phyloP scores from a whole-genome alignment of 2,888 invertebrate species.

The Lucinisca nassula region DNA sequence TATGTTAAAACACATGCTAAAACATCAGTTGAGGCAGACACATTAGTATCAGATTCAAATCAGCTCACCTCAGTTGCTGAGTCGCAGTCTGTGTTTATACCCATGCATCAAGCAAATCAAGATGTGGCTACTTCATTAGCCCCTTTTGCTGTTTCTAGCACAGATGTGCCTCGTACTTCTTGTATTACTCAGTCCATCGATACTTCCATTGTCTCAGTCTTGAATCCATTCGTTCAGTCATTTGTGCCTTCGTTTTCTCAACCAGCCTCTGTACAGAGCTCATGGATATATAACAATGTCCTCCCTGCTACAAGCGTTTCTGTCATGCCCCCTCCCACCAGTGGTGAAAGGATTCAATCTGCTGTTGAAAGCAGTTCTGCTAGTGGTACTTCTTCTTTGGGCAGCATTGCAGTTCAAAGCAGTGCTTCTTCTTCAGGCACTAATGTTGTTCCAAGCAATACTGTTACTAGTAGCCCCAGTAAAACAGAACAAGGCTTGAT shows the following conservation, averaged over 20 bases:
- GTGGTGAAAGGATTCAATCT: not conserved
- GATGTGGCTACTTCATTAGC: not conserved
- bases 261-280: not conserved
- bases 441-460: not conserved
- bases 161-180: not conserved
- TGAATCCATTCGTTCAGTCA: not conserved
- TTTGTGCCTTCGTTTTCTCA: not conserved
- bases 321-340: not conserved
- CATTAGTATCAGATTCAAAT: not conserved
- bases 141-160: not conserved
- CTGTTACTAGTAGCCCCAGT: not conserved
- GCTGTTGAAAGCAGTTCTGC: not conserved
- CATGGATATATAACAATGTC: not conserved
- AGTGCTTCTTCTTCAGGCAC: not conserved
- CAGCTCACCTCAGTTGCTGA: not conserved
- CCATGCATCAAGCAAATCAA: not conserved
- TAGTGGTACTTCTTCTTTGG: not conserved
- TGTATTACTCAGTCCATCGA: not conserved
- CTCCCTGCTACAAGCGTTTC: not conserved
- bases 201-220: not conserved
- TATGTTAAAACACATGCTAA: not conserved
- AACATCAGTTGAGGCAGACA: not conserved
- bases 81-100: not conserved
- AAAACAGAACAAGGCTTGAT: not conserved
- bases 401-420: not conserved